Evolutionary conservation across 2,113 vertebrate genomes (phyloP).

Genomic region (Bos indicus): DNA sequence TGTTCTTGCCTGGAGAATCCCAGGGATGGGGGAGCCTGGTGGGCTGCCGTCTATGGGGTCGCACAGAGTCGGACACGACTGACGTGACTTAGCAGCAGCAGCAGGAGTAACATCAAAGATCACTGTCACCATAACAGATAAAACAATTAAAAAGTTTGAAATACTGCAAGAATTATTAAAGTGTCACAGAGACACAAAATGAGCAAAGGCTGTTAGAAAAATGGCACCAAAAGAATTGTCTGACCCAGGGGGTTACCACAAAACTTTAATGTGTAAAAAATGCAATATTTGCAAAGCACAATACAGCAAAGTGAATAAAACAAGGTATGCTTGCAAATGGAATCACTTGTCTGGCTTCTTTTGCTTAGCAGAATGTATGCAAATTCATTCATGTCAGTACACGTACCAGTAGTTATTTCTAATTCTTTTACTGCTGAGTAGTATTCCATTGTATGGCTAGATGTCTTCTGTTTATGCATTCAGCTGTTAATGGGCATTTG

Average conservation of each 20-base stretch:
- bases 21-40: no score
- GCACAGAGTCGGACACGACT: fast-evolving
- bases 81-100: background rate
- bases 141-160: background rate
- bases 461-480: background rate
- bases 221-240: background rate
- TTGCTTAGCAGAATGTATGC: background rate
- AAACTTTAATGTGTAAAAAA: background rate
- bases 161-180: background rate
- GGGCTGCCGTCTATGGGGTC: no score
- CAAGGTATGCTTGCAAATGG: background rate
- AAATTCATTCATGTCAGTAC: background rate
- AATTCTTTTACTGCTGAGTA: background rate
- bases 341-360: background rate
- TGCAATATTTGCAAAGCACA: background rate
- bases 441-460: background rate
- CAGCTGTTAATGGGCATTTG: background rate
- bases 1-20: background rate
- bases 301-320: background rate
- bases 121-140: background rate
- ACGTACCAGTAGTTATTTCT: background rate
- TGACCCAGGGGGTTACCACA: background rate
- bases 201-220: background rate
- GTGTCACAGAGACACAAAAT: background rate
- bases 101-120: background rate